These are phyloP conservation scores for Parapsyche elsis DNA, from an alignment of 1,140 invertebrate species.

Conservation along the genomic window DNA sequence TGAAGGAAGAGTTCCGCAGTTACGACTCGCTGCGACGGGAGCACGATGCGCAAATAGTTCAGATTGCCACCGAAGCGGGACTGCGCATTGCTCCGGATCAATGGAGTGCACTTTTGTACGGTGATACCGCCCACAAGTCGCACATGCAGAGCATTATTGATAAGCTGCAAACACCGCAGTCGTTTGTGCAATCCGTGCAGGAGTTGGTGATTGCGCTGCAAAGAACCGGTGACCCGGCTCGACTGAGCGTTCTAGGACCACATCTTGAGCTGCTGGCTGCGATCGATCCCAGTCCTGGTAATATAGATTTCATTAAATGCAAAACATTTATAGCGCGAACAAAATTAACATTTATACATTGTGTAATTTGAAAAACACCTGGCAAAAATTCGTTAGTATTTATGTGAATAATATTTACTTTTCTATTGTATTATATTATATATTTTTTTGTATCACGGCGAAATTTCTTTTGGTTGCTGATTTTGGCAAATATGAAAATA, in stretches of 20 bases:
- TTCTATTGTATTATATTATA: too few relatives aligned
- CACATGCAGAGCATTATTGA: slow-evolving; percentile 99
- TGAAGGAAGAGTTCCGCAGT: slow-evolving; percentile 97
- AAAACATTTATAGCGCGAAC: slow-evolving; percentile 6
- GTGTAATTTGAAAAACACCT: too few relatives aligned
- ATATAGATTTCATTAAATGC: slow-evolving; percentile 44
- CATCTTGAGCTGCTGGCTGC: slow-evolving; percentile 87
- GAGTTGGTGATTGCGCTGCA: slow-evolving; percentile 93
- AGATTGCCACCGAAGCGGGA: slow-evolving; percentile 97
- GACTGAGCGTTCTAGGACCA: slow-evolving; percentile 79
- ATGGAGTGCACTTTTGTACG: slow-evolving; percentile 97
- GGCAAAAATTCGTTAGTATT: too few relatives aligned
- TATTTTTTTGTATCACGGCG: too few relatives aligned
- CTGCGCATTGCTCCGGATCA: slow-evolving; percentile 97
- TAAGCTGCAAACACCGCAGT: slow-evolving; percentile 92
- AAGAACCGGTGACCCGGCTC: slow-evolving; percentile 89
- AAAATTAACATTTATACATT: too few relatives aligned
- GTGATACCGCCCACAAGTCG: slow-evolving; percentile 94
- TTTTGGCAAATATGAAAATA: too few relatives aligned
- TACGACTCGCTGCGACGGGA: slow-evolving; percentile 94
- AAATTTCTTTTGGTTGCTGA: too few relatives aligned
- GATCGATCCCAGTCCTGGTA: slow-evolving; percentile 85
- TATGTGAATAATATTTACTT: too few relatives aligned
- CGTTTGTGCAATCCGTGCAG: slow-evolving; percentile 90
- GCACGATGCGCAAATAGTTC: slow-evolving; percentile 98